These are phyloP conservation scores for Panonychus citri DNA, from an alignment of 1,140 invertebrate species.

Conservation along the genomic window DNA sequence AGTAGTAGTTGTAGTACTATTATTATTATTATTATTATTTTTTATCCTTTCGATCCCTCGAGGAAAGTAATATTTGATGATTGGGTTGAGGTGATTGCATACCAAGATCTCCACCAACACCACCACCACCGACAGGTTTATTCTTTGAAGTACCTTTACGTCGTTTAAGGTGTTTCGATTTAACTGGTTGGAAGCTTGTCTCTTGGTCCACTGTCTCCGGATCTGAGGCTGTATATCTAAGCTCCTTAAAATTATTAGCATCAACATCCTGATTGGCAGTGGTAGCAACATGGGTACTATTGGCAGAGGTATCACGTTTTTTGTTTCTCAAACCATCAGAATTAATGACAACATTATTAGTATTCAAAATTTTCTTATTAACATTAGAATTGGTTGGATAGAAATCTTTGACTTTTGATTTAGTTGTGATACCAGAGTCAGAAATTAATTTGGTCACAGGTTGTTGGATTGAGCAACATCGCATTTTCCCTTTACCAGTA, in stretches of 20 bases:
- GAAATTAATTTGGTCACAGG: too few relatives aligned
- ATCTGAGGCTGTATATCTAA: neutral
- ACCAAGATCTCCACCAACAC: too few relatives aligned
- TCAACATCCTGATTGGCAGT: neutral
- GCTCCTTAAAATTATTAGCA: neutral
- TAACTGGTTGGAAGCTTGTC: neutral
- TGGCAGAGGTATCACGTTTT: neutral
- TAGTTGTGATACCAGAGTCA: too few relatives aligned
- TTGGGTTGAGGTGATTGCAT: too few relatives aligned
- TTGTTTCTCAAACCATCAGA: neutral
- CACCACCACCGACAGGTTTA: too few relatives aligned
- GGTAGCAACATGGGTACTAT: too few relatives aligned
- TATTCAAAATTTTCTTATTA: too few relatives aligned
- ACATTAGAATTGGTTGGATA: too few relatives aligned
- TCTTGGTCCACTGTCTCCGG: neutral
- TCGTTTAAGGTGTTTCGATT: neutral
- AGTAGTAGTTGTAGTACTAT: neutral
- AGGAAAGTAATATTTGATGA: neutral
- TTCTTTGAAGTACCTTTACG: neutral
- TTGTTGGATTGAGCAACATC: too few relatives aligned
- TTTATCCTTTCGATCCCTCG: neutral
- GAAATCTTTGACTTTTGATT: too few relatives aligned
- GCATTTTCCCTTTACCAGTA: neutral
- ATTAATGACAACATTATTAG: too few relatives aligned
- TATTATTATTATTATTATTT: neutral